Conservation (phyloP, 1,140 invertebrate genomes). For the Acyrthosiphon pisum region DNA sequence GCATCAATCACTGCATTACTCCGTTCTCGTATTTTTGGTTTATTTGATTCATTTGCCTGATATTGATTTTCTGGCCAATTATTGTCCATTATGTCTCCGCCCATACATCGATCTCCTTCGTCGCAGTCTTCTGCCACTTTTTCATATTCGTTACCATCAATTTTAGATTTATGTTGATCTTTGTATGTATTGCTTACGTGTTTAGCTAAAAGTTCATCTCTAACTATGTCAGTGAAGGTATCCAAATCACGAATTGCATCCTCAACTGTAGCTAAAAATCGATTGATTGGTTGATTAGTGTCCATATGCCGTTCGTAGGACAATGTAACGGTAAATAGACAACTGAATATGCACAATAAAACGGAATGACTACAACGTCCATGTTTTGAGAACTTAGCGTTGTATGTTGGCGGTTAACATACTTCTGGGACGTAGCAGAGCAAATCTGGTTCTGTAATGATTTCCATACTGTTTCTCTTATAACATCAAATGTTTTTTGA, state of each 20-base stretch:
- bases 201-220: too few relatives aligned
- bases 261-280: background rate
- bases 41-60: background rate
- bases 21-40: background rate
- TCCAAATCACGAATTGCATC: background rate
- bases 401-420: background rate
- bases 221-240: too few relatives aligned
- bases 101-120: background rate
- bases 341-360: slow-evolving; percentile 32
- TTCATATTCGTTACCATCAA: background rate
- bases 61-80: background rate
- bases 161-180: too few relatives aligned
- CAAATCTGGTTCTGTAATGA: slow-evolving; percentile 1
- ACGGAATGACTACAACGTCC: background rate
- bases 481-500: background rate
- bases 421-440: background rate
- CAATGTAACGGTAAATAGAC: background rate
- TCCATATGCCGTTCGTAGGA: slow-evolving; percentile 34
- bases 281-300: slow-evolving; percentile 22
- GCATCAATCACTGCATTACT: background rate
- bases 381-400: background rate
- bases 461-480: background rate
- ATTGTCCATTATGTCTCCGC: slow-evolving; percentile 2
- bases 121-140: background rate
- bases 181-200: too few relatives aligned